Conservation (phyloP, 2,797 vertebrate species). For the Pristis pectinata region DNA sequence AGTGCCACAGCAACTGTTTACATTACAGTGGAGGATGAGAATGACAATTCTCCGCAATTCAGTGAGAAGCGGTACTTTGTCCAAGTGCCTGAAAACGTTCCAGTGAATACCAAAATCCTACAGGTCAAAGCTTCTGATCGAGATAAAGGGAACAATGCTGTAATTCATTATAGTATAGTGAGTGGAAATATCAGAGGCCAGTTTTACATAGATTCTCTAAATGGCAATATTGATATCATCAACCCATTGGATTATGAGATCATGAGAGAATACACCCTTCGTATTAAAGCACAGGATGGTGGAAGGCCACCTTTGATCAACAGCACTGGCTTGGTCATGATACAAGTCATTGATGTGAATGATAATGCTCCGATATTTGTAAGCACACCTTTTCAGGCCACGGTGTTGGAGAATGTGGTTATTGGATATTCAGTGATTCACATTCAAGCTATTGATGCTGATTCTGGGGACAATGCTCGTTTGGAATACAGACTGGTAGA, state of each 20-base stretch:
- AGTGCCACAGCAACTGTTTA: constrained; percentile 82
- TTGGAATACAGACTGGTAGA: constrained; percentile 81
- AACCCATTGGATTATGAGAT: constrained; percentile 89
- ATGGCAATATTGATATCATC: constrained; percentile 82
- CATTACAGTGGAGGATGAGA: constrained; percentile 88
- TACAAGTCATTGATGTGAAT: constrained; percentile 89
- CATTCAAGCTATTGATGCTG: constrained; percentile 87
- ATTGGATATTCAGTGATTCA: constrained; percentile 87
- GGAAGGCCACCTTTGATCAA: constrained; percentile 91
- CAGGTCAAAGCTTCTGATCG: constrained; percentile 83
- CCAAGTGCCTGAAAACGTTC: constrained; percentile 78
- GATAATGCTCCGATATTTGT: constrained; percentile 96
- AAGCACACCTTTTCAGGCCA: constrained; percentile 92
- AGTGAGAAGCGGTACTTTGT: constrained; percentile 83
- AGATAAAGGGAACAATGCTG: constrained; percentile 84
- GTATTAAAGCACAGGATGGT: constrained; percentile 92
- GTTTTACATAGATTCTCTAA: constrained; percentile 89
- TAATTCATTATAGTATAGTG: constrained; percentile 90
- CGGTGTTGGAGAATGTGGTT: constrained; percentile 83
- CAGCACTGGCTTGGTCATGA: constrained; percentile 80
- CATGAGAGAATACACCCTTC: constrained; percentile 80
- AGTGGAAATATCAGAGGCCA: constrained; percentile 91
- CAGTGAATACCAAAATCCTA: constrained; percentile 76
- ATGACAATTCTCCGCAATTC: constrained; percentile 95
- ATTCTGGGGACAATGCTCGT: constrained; percentile 83